Conservation (phyloP, 2,113 vertebrate species). For the Paramisgurnus dabryanus region DNA sequence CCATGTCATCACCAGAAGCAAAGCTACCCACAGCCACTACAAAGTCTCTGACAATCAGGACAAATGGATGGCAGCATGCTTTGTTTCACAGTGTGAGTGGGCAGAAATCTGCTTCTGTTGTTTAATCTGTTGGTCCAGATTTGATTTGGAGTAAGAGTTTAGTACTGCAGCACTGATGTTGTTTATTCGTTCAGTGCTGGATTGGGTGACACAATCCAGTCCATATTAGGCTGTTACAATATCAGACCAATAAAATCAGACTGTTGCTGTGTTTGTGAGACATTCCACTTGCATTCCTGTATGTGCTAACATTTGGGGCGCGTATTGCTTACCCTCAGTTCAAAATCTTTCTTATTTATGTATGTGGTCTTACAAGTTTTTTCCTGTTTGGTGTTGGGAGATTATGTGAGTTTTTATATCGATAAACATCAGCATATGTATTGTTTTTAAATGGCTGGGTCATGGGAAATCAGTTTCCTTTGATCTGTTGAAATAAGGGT, state of each 20-base stretch:
- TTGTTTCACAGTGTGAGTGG: neutral
- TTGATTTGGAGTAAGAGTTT: slow-evolving; percentile 14
- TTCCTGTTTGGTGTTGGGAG: neutral
- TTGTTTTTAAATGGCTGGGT: neutral
- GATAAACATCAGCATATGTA: neutral
- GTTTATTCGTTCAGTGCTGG: slow-evolving; percentile 6
- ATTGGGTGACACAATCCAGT: slow-evolving; percentile 20
- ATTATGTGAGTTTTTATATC: too few relatives aligned
- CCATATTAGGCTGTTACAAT: slow-evolving; percentile 25
- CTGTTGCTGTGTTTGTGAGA: slow-evolving; percentile 23
- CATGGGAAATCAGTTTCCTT: too few relatives aligned
- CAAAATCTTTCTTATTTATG: neutral
- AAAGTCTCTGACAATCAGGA: neutral
- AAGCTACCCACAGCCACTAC: neutral
- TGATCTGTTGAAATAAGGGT: too few relatives aligned
- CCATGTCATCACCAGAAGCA: neutral
- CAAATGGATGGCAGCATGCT: slow-evolving; percentile 8
- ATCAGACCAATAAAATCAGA: neutral
- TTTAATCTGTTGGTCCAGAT: neutral
- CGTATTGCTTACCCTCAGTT: neutral
- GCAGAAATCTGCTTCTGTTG: neutral
- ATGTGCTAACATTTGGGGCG: slow-evolving; percentile 10
- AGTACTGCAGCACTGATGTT: slow-evolving; percentile 2
- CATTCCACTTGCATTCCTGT: slow-evolving; percentile 22
- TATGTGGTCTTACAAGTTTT: neutral